Conservation (phyloP, 2,888 invertebrate species). For the Plebejus anna region DNA sequence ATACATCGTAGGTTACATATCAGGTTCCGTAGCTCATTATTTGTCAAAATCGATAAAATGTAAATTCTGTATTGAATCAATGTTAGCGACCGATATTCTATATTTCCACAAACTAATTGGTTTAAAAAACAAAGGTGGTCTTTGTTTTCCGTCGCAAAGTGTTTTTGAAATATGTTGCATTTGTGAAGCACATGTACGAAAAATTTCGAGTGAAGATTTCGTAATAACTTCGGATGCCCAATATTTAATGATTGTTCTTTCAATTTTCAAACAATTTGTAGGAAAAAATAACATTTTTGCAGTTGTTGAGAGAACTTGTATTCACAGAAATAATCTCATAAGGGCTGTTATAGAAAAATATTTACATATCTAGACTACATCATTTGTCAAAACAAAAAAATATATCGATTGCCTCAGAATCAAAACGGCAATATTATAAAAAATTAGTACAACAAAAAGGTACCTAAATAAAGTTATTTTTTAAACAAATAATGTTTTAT, state of each 20-base stretch:
- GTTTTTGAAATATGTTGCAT: conserved; percentile 9
- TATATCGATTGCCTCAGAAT: background rate
- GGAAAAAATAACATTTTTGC: conserved; percentile 28
- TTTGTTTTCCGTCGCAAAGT: conserved; percentile 25
- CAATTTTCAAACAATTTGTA: conserved; percentile 1
- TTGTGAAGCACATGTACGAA: conserved; percentile 22
- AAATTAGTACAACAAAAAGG: background rate
- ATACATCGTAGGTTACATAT: conserved; percentile 1
- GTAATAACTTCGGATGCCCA: conserved; percentile 10
- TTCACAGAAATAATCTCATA: conserved; percentile 27
- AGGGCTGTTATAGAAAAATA: conserved; percentile 22
- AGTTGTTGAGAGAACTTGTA: background rate
- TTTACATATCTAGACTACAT: too few species aligned
- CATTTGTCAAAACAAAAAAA: too few species aligned
- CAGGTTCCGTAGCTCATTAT: conserved; percentile 6
- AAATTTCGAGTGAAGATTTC: conserved; percentile 18
- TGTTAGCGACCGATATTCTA: conserved; percentile 3
- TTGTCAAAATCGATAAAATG: conserved; percentile 20
- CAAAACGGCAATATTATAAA: conserved; percentile 18
- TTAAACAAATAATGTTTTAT: too few species aligned
- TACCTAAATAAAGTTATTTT: too few species aligned
- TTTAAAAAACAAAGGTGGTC: conserved; percentile 29
- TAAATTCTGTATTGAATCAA: conserved; percentile 20
- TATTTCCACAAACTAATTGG: conserved; percentile 23
- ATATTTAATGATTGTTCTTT: background rate